phyloP scores from a whole-genome alignment of 2,113 vertebrate genomes.

The Corythaixoides concolor region DNA sequence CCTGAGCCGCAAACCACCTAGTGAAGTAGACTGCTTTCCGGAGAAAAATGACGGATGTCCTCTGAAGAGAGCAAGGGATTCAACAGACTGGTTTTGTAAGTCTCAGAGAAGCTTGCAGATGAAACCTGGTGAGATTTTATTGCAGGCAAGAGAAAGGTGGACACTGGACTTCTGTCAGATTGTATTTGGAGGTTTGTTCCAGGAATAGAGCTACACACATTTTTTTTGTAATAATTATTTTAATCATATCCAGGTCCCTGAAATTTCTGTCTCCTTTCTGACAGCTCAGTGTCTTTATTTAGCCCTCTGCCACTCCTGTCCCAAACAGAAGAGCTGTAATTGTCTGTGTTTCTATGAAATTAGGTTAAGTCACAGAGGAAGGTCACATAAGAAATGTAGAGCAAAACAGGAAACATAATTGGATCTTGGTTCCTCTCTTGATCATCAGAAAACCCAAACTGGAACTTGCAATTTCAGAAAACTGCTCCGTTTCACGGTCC shows the following conservation, averaged over 20 bases:
- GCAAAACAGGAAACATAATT: not conserved
- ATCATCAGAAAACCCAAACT: not conserved
- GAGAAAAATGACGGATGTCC: not conserved
- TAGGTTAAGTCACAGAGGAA: not conserved
- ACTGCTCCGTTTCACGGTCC: not conserved
- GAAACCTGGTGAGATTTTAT: not conserved
- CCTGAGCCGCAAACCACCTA: not conserved
- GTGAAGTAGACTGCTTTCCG: not conserved
- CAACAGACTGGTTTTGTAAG: not conserved
- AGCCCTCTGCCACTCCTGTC: not conserved
- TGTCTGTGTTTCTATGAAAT: not conserved
- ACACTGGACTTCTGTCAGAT: not conserved
- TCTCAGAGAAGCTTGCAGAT: not conserved
- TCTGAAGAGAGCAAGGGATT: not conserved
- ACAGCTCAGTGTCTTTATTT: not conserved
- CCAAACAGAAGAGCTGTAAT: not conserved
- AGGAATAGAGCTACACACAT: not conserved
- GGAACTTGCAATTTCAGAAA: not conserved
- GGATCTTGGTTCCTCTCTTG: not conserved
- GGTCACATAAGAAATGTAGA: not conserved
- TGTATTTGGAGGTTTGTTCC: not conserved
- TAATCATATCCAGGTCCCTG: not conserved
- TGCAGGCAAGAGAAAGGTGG: not conserved
- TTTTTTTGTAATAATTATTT: not conserved
- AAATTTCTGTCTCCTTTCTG: not conserved